Evolutionary conservation across 53 echinoderm and acorn worm species (phyloP).

Genomic region (Henricia sp.): DNA sequence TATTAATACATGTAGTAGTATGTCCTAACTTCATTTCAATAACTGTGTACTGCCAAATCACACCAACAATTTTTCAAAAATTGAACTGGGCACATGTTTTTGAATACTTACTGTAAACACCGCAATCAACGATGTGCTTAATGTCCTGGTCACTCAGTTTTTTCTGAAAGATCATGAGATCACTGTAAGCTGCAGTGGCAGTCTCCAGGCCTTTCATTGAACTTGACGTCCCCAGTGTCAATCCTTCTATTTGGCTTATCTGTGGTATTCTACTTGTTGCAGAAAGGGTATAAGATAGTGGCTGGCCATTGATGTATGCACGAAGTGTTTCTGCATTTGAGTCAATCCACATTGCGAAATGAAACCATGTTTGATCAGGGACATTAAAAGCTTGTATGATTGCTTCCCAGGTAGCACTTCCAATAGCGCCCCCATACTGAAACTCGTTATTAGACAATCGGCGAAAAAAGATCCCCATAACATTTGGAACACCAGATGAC

Average conservation of each 20-base stretch:
- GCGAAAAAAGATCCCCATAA: neutral
- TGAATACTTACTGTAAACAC: neutral
- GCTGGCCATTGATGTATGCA: constrained; percentile 10
- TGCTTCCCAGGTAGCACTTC: neutral
- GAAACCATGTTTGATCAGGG: constrained; percentile 21
- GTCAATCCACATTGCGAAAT: neutral
- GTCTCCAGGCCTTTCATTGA: neutral
- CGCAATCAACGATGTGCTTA: neutral
- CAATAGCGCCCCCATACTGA: neutral
- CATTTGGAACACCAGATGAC: neutral
- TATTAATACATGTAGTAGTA: too few species aligned
- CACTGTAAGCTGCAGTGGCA: constrained; percentile 8
- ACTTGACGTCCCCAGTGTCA: neutral
- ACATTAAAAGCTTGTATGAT: neutral
- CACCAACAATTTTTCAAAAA: too few species aligned
- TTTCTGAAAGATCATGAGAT: constrained; percentile 11
- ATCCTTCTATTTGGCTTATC: neutral
- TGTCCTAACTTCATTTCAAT: too few species aligned
- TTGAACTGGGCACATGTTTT: too few species aligned
- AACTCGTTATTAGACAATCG: neutral
- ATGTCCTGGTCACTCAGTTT: neutral
- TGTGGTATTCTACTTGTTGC: neutral
- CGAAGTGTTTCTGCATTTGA: neutral
- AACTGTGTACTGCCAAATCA: too few species aligned
- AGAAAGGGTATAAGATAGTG: neutral